These are phyloP conservation scores for Caenorhabditis becei DNA, from an alignment of 2,888 invertebrate genomes.

Conservation along the genomic window DNA sequence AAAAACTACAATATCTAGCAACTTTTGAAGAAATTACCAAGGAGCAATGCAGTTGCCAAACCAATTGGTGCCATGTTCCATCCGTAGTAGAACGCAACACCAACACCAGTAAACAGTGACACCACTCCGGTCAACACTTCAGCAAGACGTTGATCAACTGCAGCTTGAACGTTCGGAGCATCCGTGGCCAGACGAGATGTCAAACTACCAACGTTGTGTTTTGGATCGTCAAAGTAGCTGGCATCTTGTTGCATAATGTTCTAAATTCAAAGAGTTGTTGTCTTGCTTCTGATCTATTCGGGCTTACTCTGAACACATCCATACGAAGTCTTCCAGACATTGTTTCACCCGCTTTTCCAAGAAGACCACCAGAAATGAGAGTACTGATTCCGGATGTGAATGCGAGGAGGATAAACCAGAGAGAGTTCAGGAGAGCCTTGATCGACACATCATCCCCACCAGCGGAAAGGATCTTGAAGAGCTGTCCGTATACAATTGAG, in stretches of 20 bases:
- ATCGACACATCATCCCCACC: conserved; percentile 55
- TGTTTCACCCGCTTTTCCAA: conserved; percentile 73
- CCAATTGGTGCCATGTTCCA: conserved; percentile 79
- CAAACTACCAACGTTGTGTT: conserved; percentile 82
- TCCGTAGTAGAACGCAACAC: conserved; percentile 77
- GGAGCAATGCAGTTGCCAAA: conserved; percentile 69
- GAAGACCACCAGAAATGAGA: conserved; percentile 68
- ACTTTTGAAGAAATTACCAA: neutral
- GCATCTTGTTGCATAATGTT: conserved; percentile 82
- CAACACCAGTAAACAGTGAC: conserved; percentile 72
- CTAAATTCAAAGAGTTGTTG: conserved; percentile 69
- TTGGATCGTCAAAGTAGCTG: conserved; percentile 83
- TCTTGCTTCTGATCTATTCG: neutral
- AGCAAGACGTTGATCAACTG: conserved; percentile 76
- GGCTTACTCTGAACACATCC: conserved; percentile 75
- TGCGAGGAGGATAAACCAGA: conserved; percentile 67
- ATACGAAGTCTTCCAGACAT: conserved; percentile 79
- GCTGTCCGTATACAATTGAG: conserved; percentile 77
- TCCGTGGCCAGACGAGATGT: conserved; percentile 83
- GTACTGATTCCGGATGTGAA: conserved; percentile 67
- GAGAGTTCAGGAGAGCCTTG: conserved; percentile 63
- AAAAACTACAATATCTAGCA: neutral
- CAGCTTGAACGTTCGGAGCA: conserved; percentile 83
- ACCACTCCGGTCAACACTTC: conserved; percentile 74
- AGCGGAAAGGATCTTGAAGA: conserved; percentile 70